Base-by-base conservation (phyloP, 2,797 vertebrate genomes). In the Champsocephalus esox region DNA sequence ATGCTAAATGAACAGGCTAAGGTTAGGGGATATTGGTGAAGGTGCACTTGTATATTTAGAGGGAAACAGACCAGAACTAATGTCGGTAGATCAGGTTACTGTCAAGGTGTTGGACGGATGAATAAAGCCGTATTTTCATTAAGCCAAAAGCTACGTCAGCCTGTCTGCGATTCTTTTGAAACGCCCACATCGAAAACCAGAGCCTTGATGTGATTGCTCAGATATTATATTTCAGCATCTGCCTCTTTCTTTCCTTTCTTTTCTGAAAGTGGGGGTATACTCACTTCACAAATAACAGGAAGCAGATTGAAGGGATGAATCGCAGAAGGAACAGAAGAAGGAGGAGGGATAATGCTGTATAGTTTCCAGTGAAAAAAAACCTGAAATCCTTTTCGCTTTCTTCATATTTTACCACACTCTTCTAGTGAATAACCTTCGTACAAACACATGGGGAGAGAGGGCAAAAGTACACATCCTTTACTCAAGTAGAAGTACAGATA, bases 221-320 rank as follows among this genome's bases (percentile, higher is more conserved):
- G 16, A 65, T 81, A 80, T 86, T 56, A 70, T 7, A 79, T 85
- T 82, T 79, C 87, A 75, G 44, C 64, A 51, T 50, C 45, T 9
- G 45, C 21, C 9, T 46, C 12, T 5, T 5, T 45, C 61, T 52
- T 17, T 50, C 63, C 59, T 82, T 66, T 75, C 69, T 72, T 64
- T 38, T n/a, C 28, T 16, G 44, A 70, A 34, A 73, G 58, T 34
- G 62, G 38, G 69, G 83, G 46, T n/a, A 59, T 87, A 80, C 85
- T 84, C 76, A 3, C 14, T 28, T 17, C 24, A 86, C 75, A 87
- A 83, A 83, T 80, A 75, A 3, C 80, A 82, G 81, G 85, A 90
- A 87, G 19, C 60, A 32, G 75, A 38, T 55, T 71, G 43, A 65
- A 45, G 58, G 17, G 34, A 75, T 79, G 83, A 91, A 86, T 56